Evolutionary conservation across 2,113 vertebrate genomes (phyloP), one percentile per base, ranked within the genome.

Genomic region (Brachirus orientalis): DNA sequence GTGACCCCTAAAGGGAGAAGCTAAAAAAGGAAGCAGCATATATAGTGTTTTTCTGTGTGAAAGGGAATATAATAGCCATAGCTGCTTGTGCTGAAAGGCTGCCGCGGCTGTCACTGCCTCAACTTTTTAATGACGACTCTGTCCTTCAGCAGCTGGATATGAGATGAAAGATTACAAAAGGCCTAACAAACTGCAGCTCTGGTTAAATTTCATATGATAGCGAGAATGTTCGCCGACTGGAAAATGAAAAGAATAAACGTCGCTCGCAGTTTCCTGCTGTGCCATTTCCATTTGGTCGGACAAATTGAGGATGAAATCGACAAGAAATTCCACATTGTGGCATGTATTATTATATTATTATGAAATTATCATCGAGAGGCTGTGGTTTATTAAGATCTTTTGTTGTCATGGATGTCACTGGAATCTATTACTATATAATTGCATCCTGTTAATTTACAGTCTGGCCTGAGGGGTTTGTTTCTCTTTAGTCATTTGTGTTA

Each of bases 261-360:
- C 46, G 54, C 33, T 43, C 2, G 17, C 53, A 19, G 69, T 83
- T 85, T 76, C 63, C 61, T 63, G 59, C 67, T 50, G 36, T 7
- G 35, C 43, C 3, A 0, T 75, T 46, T 57, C 22, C 48, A 69
- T 70, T 79, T 14, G 10, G 3, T 7, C 1, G 51, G 63, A 70
- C 22, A 70, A 70, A 78, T 60, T 48, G 72, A 57, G 54, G 77
- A 75, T 45, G 53, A 81, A 81, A 84, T 67, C 10, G 22, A 75
- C 55, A 63, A 22, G 16, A 13, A 64, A 59, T 44, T 17, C 33
- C 20, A 56, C 14, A 50, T 36, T 12, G 20, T 2, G 8, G 48
- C 69, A 54, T 69, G 71, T 58, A 61, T 75, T 64, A 36, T 68
- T 12, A 36, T 50, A 41, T 45, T 48, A 79, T 86, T 77, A 65